Conservation (phyloP, 1,140 invertebrate genomes). For the Drosophila pectinifera region DNA sequence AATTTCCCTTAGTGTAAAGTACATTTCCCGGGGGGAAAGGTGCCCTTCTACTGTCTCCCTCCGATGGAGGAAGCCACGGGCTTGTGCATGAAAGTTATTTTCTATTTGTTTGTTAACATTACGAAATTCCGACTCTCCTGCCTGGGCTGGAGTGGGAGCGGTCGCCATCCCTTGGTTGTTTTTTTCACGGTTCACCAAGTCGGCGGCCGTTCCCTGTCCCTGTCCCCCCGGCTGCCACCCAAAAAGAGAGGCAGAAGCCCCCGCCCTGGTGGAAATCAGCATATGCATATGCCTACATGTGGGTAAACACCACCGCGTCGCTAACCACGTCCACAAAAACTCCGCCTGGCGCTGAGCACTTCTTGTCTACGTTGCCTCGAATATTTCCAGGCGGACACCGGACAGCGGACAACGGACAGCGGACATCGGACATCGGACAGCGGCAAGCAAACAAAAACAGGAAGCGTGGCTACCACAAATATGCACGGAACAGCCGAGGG, state of each 20-base stretch:
- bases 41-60: background rate
- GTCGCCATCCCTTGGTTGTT: conserved; percentile 35
- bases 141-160: conserved; percentile 16
- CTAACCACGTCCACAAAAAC: conserved; percentile 71
- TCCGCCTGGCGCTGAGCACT: conserved; percentile 59
- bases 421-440: conserved; percentile 24
- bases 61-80: conserved; percentile 12
- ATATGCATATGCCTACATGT: conserved; percentile 84
- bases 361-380: conserved; percentile 70
- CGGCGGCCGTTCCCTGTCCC: conserved; percentile 32
- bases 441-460: conserved; percentile 77
- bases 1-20: conserved; percentile 11
- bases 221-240: background rate
- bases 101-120: conserved; percentile 53
- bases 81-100: conserved; percentile 37
- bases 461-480: conserved; percentile 83
- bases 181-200: conserved; percentile 71
- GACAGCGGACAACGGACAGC: conserved; percentile 14
- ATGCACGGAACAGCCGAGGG: conserved; percentile 62
- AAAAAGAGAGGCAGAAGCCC: conserved; percentile 24
- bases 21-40: conserved; percentile 8
- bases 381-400: conserved; percentile 42
- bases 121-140: conserved; percentile 28
- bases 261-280: conserved; percentile 66
- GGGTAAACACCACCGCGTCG: conserved; percentile 82